Evolutionary conservation across 2,888 invertebrate genomes (phyloP).

Genomic region (Agrilus cyanescens): DNA sequence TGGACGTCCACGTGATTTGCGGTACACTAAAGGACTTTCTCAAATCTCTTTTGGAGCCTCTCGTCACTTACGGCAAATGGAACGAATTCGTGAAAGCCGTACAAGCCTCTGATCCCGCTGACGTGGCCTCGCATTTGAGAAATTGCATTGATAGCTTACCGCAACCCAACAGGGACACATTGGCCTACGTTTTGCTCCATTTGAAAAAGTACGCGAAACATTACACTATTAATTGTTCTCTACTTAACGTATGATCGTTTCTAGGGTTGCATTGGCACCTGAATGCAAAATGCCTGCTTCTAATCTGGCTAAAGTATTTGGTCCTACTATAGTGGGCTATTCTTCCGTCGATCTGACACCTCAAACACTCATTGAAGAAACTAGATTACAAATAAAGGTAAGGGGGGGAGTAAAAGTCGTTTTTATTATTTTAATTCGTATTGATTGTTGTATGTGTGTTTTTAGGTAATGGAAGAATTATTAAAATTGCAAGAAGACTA

Average conservation of each 20-base stretch:
- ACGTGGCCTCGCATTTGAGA: conserved; percentile 52
- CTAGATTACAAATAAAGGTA: conserved; percentile 61
- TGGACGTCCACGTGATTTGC: conserved; percentile 82
- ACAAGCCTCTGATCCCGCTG: conserved; percentile 40
- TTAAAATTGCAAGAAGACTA: conserved; percentile 61
- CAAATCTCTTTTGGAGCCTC: conserved; percentile 75
- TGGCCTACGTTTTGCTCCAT: conserved; percentile 86
- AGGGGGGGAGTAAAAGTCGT: conserved; percentile 21
- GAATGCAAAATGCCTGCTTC: conserved; percentile 86
- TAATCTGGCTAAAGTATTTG: conserved; percentile 86
- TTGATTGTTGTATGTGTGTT: conserved; percentile 7
- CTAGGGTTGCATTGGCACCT: conserved; percentile 66
- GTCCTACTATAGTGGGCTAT: conserved; percentile 88
- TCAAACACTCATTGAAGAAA: conserved; percentile 63
- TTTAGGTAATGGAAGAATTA: conserved; percentile 44
- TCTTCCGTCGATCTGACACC: conserved; percentile 62
- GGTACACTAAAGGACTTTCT: conserved; percentile 93
- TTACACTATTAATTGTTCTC: neutral
- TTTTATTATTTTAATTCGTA: neutral
- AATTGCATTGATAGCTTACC: conserved; percentile 77
- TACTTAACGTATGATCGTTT: conserved; percentile 12
- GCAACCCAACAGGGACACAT: conserved; percentile 84
- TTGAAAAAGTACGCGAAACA: conserved; percentile 53
- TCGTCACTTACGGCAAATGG: conserved; percentile 75
- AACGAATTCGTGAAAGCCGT: conserved; percentile 67